Evolutionary conservation across 2,888 invertebrate species (phyloP).

Genomic region (Trachelus tabidus): DNA sequence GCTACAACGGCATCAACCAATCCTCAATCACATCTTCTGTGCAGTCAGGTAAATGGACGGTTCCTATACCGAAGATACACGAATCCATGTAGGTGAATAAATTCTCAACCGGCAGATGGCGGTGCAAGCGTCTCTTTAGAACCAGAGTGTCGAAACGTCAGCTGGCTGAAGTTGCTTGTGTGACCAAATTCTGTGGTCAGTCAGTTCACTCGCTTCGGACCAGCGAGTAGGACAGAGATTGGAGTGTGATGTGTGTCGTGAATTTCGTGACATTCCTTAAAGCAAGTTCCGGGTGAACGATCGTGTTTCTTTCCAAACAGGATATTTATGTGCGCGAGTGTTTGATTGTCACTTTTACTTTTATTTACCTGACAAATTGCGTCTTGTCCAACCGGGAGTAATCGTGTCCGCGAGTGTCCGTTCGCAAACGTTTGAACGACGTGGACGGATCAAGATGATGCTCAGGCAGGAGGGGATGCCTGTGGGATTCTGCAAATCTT

Average conservation of each 20-base stretch:
- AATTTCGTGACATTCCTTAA: neutral
- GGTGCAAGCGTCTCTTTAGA: neutral
- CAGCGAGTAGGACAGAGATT: neutral
- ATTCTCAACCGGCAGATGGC: neutral
- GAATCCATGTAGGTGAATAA: neutral
- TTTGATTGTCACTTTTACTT: neutral
- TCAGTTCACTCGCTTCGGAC: slow-evolving; percentile 19
- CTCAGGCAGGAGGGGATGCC: neutral
- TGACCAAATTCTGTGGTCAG: neutral
- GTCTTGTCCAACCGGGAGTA: neutral
- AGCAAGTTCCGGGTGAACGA: neutral
- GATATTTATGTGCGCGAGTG: neutral
- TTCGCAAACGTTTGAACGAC: neutral
- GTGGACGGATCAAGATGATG: neutral
- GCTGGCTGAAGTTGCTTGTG: neutral
- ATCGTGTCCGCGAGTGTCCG: neutral
- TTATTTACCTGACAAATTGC: neutral
- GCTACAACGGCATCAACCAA: neutral
- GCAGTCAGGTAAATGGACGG: neutral
- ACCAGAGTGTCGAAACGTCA: neutral
- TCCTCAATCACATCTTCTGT: neutral
- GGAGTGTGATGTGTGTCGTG: neutral
- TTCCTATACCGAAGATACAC: too few species aligned
- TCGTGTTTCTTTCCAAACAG: neutral
- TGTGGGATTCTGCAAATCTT: neutral